Base-by-base conservation (phyloP, 2,797 vertebrate species). In the Cheirogaleus major region DNA sequence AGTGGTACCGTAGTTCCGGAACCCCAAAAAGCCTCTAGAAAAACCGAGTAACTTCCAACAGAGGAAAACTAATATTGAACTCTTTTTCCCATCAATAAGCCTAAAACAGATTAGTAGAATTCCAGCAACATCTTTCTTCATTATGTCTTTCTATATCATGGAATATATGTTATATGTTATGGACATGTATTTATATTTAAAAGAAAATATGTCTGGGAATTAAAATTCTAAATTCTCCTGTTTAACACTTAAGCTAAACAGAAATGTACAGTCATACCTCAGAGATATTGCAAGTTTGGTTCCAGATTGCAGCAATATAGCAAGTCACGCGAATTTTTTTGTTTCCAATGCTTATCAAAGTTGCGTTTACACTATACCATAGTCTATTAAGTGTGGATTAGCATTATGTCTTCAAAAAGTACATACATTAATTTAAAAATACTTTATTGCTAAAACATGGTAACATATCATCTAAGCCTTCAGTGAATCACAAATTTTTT, bases 131-230 rank as follows among this genome's bases (percentile, higher is more conserved):
- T 65, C 48, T 89, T 79, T 89, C 70, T 81, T 84, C 25, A 23
- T 81, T 69, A 82, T 63, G 22, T 57, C 35, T 95, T 65, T 95
- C 5, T 30, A 65, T 76, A 61, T 59, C 79, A 85, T 27, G 35
- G 41, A 82, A 57, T 61, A 30, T 45, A 17, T 59, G 38, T 61
- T 52, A 12, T 81, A 50, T 85, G 23, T 52, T 50, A 30, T 27
- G 30, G 30, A 48, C 61, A 45, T 48, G 4, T 57, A 14, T 80
- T 91, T 92, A 55, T 25, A 57, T 89, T 93, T 93, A 22, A 92
- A 67, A 78, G 59, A 93, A 96, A 95, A 83, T 83, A 81, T 35
- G 76, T 15, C 41, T 85, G 84, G 61, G 17, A 95, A 83, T 79
- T 73, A 80, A 80, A 93, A 80, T 89, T 65, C 38, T 84, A 61